A percentile compares a stretch with the other conserved stretches of the same genome.
These are phyloP conservation scores for Calliopum simillimum DNA, from an alignment of 2,888 invertebrate genomes.

Conservation along the genomic window DNA sequence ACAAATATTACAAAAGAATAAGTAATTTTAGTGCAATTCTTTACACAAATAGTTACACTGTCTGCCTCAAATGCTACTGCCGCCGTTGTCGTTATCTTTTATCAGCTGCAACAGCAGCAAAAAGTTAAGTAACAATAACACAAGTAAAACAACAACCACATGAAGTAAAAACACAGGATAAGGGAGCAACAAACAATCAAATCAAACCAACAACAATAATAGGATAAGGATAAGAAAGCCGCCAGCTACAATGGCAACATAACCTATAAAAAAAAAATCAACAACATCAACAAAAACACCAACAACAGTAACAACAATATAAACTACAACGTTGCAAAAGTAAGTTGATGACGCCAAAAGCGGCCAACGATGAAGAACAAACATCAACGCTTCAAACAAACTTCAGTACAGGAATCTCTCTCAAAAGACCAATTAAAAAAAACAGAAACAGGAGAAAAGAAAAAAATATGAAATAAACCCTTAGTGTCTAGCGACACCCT, in stretches of 20 bases:
- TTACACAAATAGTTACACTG: too few species aligned
- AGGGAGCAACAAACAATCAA: slow-evolving; percentile 16
- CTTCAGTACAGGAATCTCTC: slow-evolving; percentile 23
- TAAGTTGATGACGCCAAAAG: slow-evolving; percentile 19
- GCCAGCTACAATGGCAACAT: background rate
- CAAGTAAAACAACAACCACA: background rate
- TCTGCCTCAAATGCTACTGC: background rate
- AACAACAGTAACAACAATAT: slow-evolving; percentile 3
- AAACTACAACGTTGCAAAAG: slow-evolving; percentile 3
- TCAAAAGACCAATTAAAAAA: slow-evolving; percentile 62
- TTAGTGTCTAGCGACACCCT: background rate
- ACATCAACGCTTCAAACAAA: background rate
- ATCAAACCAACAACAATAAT: slow-evolving; percentile 13
- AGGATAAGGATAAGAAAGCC: background rate
- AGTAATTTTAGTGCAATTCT: too few species aligned
- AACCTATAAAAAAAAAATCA: background rate
- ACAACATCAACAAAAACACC: slow-evolving; percentile 9
- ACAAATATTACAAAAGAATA: too few species aligned
- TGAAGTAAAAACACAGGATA: background rate
- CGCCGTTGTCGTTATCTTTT: slow-evolving; percentile 16
- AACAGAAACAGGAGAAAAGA: slow-evolving; percentile 41
- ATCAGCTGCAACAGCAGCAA: slow-evolving; percentile 18
- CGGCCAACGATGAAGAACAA: slow-evolving; percentile 4
- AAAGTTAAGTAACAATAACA: background rate
- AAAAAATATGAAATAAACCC: slow-evolving; percentile 4